Conservation (phyloP, 2,888 invertebrate species). For the Quadroppia sp. region DNA sequence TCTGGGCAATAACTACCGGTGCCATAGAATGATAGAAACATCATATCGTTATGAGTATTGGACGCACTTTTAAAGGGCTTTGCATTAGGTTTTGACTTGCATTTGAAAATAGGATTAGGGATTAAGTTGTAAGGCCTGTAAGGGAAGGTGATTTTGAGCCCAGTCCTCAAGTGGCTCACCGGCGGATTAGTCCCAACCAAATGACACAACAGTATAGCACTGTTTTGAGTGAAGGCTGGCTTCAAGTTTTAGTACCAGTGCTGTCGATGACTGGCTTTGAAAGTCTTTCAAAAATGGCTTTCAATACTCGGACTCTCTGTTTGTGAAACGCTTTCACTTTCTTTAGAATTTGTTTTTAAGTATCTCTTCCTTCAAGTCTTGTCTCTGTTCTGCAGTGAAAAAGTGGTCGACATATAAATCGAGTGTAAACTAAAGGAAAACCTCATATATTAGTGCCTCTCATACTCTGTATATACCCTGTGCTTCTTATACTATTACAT, state of each 20-base stretch:
- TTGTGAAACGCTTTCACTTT: neutral
- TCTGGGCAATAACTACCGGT: neutral
- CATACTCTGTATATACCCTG: neutral
- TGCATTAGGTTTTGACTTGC: constrained; percentile 12
- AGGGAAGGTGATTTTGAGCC: constrained; percentile 29
- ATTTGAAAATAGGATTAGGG: constrained; percentile 27
- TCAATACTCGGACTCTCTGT: neutral
- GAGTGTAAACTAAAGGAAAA: neutral
- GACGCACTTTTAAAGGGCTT: constrained; percentile 15
- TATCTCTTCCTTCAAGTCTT: neutral
- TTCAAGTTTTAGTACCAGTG: neutral
- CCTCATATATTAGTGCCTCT: no score
- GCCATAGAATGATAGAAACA: neutral
- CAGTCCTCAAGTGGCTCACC: constrained; percentile 21
- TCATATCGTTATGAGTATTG: constrained; percentile 5
- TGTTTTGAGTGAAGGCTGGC: neutral
- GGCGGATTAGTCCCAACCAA: constrained; percentile 19
- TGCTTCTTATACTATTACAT: neutral
- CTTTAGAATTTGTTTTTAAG: neutral
- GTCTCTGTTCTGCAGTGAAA: neutral
- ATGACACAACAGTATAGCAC: constrained; percentile 7
- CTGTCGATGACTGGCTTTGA: neutral
- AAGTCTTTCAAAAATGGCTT: neutral
- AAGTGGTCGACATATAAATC: neutral
- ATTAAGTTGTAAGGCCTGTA: constrained; percentile 21